Conservation (phyloP, 2,797 vertebrate genomes). For the Selene dorsalis region DNA sequence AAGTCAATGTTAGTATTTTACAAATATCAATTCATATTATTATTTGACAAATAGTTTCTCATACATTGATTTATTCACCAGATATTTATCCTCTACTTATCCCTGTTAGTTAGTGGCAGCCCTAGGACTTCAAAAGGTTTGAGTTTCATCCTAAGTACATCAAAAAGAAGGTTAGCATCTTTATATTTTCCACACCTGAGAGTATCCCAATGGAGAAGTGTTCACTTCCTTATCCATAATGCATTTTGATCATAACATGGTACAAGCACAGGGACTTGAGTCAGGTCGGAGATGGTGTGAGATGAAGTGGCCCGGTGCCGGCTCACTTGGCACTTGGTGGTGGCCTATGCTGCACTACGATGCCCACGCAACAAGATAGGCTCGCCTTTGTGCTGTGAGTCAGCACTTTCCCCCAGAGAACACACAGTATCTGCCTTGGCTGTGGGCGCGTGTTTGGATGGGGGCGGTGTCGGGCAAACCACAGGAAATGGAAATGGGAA, state of each 20-base stretch:
- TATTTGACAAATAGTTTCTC: too few relatives aligned
- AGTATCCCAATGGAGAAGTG: background rate
- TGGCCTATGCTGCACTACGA: constrained; percentile 36
- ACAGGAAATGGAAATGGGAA: constrained; percentile 76
- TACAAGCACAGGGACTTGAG: background rate
- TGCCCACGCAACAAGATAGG: constrained; percentile 55
- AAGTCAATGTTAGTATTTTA: too few relatives aligned
- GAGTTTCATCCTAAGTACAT: background rate
- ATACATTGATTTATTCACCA: too few relatives aligned
- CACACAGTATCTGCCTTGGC: constrained; percentile 63
- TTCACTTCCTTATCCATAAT: background rate
- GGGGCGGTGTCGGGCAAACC: constrained; percentile 50
- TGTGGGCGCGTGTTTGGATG: constrained; percentile 55
- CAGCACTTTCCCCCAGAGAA: constrained; percentile 72
- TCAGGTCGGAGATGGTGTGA: constrained; percentile 21
- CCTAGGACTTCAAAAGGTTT: too few relatives aligned
- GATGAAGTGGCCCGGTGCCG: constrained; percentile 38
- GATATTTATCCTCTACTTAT: too few relatives aligned
- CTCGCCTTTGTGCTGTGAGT: constrained; percentile 70
- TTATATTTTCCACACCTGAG: background rate
- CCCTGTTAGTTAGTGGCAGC: too few relatives aligned
- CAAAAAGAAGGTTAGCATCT: background rate
- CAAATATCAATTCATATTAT: too few relatives aligned
- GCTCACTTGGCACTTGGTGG: constrained; percentile 56
- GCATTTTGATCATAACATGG: background rate